These are phyloP conservation scores for Cichlasoma orientale DNA, from an alignment of 2,797 vertebrate species.

Conservation along the genomic window DNA sequence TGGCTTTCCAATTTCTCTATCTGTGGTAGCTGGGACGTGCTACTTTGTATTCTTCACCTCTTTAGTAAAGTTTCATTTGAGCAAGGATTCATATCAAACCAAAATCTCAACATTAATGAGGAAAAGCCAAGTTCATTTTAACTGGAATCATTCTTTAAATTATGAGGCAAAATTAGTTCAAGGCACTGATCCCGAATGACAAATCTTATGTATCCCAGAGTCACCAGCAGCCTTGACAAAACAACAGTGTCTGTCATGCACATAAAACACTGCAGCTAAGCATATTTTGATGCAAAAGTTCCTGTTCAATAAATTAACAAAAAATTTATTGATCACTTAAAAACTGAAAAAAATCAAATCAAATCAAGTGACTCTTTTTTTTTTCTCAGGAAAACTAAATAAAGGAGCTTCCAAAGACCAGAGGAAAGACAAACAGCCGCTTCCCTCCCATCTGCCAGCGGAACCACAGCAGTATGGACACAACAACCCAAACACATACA, in stretches of 20 bases:
- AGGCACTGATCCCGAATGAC: no score
- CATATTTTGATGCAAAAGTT: no score
- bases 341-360: background rate
- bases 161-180: no score
- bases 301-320: background rate
- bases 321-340: background rate
- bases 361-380: background rate
- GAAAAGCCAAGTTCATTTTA: no score
- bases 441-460: background rate
- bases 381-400: constrained; percentile 55
- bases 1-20: background rate
- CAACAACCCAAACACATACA: background rate
- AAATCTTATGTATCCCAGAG: no score
- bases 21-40: background rate
- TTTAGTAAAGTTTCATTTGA: no score
- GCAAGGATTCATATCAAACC: background rate
- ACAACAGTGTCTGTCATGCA: no score
- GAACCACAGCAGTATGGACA: constrained; percentile 15
- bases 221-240: no score
- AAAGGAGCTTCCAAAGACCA: constrained; percentile 30
- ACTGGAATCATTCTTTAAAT: no score
- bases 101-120: no score
- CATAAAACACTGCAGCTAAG: no score
- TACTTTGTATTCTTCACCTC: background rate
- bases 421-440: constrained; percentile 30